Base-by-base conservation (phyloP, 1,140 invertebrate species). In the Drosophila burlai region DNA sequence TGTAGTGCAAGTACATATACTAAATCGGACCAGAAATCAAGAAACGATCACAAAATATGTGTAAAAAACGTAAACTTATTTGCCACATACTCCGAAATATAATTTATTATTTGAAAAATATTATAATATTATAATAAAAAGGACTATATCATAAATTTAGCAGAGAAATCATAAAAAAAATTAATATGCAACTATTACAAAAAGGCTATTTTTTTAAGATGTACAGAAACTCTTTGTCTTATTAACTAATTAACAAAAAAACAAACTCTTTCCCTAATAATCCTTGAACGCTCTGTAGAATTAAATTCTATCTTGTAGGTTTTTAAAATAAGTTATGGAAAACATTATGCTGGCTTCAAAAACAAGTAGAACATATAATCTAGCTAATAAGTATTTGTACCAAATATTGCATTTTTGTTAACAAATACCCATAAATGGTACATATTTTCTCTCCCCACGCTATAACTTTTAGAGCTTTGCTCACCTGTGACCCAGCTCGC, bases 401-500 rank as follows among this genome's bases (percentile, higher is more conserved):
- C 0, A 47, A 26, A 26, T 26, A 9, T 16, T 7, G 26, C 8
- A 16, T 24, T 26, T 26, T 26, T 26, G 11, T 24, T 15, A 24
- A 46, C 8, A 16, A 49, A 49, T 24, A 46, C 21, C 21, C 7
- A 16, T 4, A 1, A 13, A 7, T 24, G 3, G 24, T 24, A 24
- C 24, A 24, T 18, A 21, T 21, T 26, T 26, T 26, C 13, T 4
- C 21, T 4, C 21, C 34, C 16, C 55, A n/a, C n/a, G 21, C 9
- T 15, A 11, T 8, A 26, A n/a, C 21, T 16, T n/a, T n/a, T 0
- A 16, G 21, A 57, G 36, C 62, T 29, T 15, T 64, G 54, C 77
- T 91, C 69, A 92, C 90, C 91, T 92, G 83, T 93, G 92, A 73
- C 77, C 81, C 68, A 84, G 61, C 57, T 92, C 86, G 47, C 91